Conservation (phyloP, 1,140 invertebrate genomes). For the Steinernema feltiae region DNA sequence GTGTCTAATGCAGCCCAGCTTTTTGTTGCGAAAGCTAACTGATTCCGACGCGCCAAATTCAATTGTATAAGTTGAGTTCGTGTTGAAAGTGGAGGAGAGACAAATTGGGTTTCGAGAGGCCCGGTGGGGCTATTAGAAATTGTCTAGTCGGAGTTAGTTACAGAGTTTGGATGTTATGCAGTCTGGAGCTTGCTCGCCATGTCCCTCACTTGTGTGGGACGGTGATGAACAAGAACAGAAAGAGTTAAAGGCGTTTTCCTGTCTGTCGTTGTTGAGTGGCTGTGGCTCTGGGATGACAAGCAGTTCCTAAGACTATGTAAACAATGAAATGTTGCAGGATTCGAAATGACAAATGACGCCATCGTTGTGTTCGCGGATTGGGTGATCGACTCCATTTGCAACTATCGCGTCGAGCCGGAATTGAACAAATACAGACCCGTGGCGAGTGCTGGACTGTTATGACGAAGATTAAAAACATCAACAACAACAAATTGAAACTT, state of each 20-base stretch:
- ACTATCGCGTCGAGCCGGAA: neutral
- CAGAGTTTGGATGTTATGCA: neutral
- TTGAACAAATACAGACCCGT: neutral
- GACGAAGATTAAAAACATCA: too few relatives aligned
- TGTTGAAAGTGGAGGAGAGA: constrained; percentile 2
- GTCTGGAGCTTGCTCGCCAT: neutral
- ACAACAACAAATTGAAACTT: too few relatives aligned
- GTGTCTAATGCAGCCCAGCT: neutral
- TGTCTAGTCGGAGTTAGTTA: neutral
- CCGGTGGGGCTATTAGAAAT: neutral
- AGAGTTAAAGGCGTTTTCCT: neutral
- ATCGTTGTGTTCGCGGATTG: neutral
- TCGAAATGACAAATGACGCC: neutral
- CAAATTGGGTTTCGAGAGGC: neutral
- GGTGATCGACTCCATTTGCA: neutral
- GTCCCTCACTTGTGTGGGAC: neutral
- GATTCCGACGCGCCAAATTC: neutral
- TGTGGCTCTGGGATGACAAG: too few relatives aligned
- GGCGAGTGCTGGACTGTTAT: too few relatives aligned
- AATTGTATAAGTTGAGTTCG: constrained; percentile 3
- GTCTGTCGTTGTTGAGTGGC: too few relatives aligned
- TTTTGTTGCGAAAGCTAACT: neutral
- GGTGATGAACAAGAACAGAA: neutral
- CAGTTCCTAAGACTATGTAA: neutral
- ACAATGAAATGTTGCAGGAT: constrained; percentile 4